A percentile compares a stretch with the other conserved stretches of the same genome.
Evolutionary conservation across 2,888 invertebrate species (phyloP).

Genomic region (Drosophila mayaguana): DNA sequence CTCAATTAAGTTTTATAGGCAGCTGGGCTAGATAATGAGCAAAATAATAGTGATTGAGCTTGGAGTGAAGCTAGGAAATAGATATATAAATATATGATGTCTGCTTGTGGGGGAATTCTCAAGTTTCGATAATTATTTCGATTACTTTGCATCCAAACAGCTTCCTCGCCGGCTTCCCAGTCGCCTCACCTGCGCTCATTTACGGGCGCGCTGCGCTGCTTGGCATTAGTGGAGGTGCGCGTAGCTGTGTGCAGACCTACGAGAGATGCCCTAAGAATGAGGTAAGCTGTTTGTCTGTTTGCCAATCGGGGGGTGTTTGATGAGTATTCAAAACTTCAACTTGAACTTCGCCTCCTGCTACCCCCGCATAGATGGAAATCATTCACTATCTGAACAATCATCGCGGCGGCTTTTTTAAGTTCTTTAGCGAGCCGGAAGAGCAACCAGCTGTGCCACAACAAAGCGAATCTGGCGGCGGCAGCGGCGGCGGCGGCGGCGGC

Average conservation of each 20-base stretch:
- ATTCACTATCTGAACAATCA: conserved; percentile 93
- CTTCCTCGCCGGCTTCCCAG: conserved; percentile 83
- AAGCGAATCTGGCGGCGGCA: conserved; percentile 31
- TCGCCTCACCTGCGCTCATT: conserved; percentile 88
- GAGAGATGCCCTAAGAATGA: conserved; percentile 90
- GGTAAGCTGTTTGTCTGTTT: conserved; percentile 57
- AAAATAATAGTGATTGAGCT: conserved; percentile 24
- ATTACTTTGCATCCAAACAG: conserved; percentile 43
- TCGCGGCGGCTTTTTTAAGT: conserved; percentile 93
- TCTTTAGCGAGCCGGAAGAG: conserved; percentile 88
- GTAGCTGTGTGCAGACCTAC: conserved; percentile 86
- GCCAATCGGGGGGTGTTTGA: conserved; percentile 25
- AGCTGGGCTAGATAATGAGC: conserved; percentile 47
- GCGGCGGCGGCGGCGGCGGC: conserved; percentile 32
- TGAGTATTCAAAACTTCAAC: conserved; percentile 41
- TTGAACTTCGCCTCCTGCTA: background rate
- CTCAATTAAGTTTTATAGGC: conserved; percentile 70
- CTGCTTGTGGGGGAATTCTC: background rate
- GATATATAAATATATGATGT: background rate
- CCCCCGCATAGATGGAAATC: conserved; percentile 87
- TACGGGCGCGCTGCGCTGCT: conserved; percentile 91
- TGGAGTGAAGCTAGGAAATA: background rate
- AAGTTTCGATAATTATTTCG: too few species aligned
- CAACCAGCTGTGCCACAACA: conserved; percentile 62
- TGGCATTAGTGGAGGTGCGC: conserved; percentile 88